These are phyloP conservation scores for Megaceryle maxima DNA, from an alignment of 2,113 vertebrate species.

Conservation along the genomic window DNA sequence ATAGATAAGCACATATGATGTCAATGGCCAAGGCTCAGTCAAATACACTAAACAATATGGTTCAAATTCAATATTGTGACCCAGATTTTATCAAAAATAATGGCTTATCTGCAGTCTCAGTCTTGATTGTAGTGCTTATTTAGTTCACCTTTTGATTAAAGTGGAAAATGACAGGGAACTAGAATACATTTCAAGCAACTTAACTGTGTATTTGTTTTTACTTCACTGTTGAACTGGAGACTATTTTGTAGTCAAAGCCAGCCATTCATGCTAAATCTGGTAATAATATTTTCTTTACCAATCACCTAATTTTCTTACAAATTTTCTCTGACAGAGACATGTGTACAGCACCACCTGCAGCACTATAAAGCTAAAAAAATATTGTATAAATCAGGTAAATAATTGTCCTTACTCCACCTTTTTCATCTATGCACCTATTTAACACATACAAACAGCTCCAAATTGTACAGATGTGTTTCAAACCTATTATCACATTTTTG, in stretches of 20 bases:
- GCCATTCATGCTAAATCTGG: slow-evolving; percentile 4
- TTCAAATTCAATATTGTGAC: neutral
- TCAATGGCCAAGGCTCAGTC: neutral
- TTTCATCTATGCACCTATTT: neutral
- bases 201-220: slow-evolving; percentile 45
- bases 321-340: neutral
- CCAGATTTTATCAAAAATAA: slow-evolving; percentile 7
- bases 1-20: neutral
- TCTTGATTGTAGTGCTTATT: neutral
- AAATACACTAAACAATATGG: neutral
- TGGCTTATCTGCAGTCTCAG: neutral
- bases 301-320: neutral
- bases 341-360: neutral
- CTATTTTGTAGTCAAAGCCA: neutral
- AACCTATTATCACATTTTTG: neutral
- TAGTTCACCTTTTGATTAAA: slow-evolving; percentile 24
- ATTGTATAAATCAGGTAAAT: neutral
- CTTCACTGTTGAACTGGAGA: neutral
- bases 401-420: neutral
- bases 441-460: neutral
- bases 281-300: slow-evolving; percentile 20
- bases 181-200: slow-evolving; percentile 1
- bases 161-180: slow-evolving; percentile 13
- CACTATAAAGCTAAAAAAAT: neutral
- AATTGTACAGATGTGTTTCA: neutral